These are phyloP conservation scores for Oncorhynchus nerka DNA, from an alignment of 2,113 vertebrate genomes.

Conservation along the genomic window DNA sequence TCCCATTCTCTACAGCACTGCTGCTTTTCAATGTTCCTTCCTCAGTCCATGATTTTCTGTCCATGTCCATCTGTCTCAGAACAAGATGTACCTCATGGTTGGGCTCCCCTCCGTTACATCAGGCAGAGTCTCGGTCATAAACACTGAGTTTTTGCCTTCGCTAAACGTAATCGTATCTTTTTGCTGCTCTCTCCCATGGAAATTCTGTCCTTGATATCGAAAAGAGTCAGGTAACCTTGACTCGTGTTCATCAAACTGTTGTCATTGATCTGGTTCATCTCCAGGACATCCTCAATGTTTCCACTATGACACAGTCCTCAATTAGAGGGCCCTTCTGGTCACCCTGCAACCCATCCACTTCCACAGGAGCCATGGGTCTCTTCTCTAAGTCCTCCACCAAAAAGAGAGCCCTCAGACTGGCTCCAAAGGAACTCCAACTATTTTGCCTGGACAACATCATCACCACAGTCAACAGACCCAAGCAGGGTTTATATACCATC, in stretches of 20 bases:
- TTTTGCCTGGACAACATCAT: conserved; percentile 26
- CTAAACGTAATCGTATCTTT: conserved; percentile 21
- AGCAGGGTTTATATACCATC: conserved; percentile 35
- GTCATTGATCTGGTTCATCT: conserved; percentile 19
- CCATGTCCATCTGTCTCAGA: conserved; percentile 20
- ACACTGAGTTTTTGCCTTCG: conserved; percentile 9
- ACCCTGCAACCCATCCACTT: conserved; percentile 3
- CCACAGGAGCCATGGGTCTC: conserved; percentile 4
- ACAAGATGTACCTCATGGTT: background rate
- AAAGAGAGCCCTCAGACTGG: conserved; percentile 21
- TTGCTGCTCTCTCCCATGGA: conserved; percentile 12
- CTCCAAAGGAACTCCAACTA: conserved; percentile 16
- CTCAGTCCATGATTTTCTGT: background rate
- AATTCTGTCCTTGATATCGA: conserved; percentile 6
- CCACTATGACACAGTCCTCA: conserved; percentile 2
- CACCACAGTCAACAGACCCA: conserved; percentile 24
- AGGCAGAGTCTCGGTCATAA: conserved; percentile 2
- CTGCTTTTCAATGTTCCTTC: background rate
- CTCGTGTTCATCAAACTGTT: conserved; percentile 8
- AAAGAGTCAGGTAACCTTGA: conserved; percentile 6
- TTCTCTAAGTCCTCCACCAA: conserved; percentile 30
- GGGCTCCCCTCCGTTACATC: background rate
- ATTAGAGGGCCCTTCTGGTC: background rate
- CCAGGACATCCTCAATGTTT: background rate
- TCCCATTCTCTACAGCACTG: background rate